Conservation (phyloP, 1,140 invertebrate species). For the Riptortus pedestris region DNA sequence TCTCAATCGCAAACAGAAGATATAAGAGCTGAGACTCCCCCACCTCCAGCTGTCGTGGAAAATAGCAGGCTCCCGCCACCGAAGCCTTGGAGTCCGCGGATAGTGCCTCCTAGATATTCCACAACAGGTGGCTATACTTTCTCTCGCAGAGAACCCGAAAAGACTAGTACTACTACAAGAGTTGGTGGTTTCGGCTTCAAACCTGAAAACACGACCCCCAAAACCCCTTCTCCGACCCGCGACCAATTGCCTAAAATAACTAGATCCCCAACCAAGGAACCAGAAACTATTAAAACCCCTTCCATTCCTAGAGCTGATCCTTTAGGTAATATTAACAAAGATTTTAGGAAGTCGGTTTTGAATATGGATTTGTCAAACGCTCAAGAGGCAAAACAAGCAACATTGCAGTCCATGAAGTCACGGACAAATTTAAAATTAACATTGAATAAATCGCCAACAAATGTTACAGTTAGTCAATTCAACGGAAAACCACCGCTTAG, state of each 20-base stretch:
- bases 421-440: neutral
- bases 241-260: neutral
- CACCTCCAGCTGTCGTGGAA: neutral
- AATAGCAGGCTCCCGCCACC: neutral
- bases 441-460: neutral
- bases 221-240: neutral
- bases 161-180: neutral
- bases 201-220: neutral
- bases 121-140: neutral
- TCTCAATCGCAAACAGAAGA: constrained; percentile 30
- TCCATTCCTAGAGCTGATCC: constrained; percentile 45
- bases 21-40: constrained; percentile 7
- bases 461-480: neutral
- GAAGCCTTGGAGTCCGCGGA: neutral
- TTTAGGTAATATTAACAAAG: constrained; percentile 50
- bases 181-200: neutral
- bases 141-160: neutral
- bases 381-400: constrained; percentile 19
- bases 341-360: constrained; percentile 61
- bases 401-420: neutral
- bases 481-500: neutral
- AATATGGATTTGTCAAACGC: constrained; percentile 49
- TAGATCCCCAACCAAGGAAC: neutral
- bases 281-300: constrained; percentile 40
- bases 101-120: neutral